phyloP scores from a whole-genome alignment of 2,888 invertebrate species.

The Caprella mutica region DNA sequence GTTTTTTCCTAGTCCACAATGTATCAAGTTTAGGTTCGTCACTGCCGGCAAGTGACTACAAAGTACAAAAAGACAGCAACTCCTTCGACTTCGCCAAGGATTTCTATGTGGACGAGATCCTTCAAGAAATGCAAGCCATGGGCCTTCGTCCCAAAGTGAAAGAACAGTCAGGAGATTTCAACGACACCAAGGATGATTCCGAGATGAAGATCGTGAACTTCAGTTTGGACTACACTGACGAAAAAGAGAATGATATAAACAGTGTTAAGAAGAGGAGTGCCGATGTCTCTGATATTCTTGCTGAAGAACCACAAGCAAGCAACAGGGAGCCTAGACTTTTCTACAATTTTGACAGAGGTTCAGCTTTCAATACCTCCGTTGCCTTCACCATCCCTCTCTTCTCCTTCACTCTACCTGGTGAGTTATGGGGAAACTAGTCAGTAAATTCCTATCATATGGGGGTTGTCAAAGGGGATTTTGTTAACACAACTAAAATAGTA shows the following conservation, averaged over 20 bases:
- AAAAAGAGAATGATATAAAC: too few species aligned
- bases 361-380: conserved; percentile 36
- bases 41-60: too few species aligned
- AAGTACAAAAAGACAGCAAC: too few species aligned
- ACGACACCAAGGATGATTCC: not conserved
- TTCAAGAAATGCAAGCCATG: conserved; percentile 2
- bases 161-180: not conserved
- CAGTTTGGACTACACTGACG: too few species aligned
- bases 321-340: conserved; percentile 23
- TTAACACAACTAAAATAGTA: too few species aligned
- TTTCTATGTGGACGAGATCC: conserved; percentile 1
- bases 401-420: conserved; percentile 35
- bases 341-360: conserved; percentile 29
- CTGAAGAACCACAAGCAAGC: conserved; percentile 15
- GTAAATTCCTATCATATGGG: too few species aligned
- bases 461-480: too few species aligned
- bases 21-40: too few species aligned
- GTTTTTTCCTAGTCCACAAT: too few species aligned
- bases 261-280: not conserved
- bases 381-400: conserved; percentile 37
- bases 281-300: conserved; percentile 22
- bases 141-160: not conserved
- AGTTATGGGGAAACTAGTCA: too few species aligned
- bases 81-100: conserved; percentile 4
- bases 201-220: not conserved